These are phyloP conservation scores for Drosophila pegasa DNA, from an alignment of 2,888 invertebrate species.

Conservation along the genomic window DNA sequence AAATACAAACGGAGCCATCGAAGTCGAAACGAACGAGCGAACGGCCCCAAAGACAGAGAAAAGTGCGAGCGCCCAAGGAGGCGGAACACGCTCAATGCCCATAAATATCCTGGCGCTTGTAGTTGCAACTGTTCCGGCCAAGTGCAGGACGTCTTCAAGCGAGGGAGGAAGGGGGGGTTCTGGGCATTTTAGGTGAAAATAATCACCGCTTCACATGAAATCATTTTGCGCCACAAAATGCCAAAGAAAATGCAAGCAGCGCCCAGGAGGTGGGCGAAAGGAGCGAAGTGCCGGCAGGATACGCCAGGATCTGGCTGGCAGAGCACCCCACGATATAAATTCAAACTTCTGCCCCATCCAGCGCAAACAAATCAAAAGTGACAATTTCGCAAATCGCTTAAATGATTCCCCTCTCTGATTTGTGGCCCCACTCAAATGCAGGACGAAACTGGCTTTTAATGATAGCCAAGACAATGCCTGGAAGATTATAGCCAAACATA, in stretches of 20 bases:
- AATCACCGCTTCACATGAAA: slow-evolving; percentile 85
- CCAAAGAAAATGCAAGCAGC: slow-evolving; percentile 70
- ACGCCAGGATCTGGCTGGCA: slow-evolving; percentile 47
- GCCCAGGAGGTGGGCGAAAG: slow-evolving; percentile 22
- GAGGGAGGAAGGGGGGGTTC: too few relatives aligned
- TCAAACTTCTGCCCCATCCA: slow-evolving; percentile 67
- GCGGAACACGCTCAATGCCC: slow-evolving; percentile 81
- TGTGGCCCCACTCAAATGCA: slow-evolving; percentile 24
- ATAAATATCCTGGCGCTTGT: slow-evolving; percentile 76
- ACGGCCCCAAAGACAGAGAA: slow-evolving; percentile 59
- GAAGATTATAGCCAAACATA: neutral
- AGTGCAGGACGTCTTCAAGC: neutral
- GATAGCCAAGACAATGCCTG: neutral
- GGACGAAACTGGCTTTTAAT: neutral
- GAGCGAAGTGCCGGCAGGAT: slow-evolving; percentile 27
- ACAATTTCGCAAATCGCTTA: slow-evolving; percentile 67
- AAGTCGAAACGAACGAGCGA: slow-evolving; percentile 67
- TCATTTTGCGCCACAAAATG: slow-evolving; percentile 80
- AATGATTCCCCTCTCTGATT: slow-evolving; percentile 72
- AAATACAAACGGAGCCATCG: slow-evolving; percentile 69
- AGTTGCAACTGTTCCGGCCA: slow-evolving; percentile 47
- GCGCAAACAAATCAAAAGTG: slow-evolving; percentile 79
- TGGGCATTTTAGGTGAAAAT: slow-evolving; percentile 78
- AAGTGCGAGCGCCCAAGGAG: slow-evolving; percentile 54
- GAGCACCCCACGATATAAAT: slow-evolving; percentile 59